phyloP scores from a whole-genome alignment of 1,140 invertebrate genomes.

The Drosophila pandora region DNA sequence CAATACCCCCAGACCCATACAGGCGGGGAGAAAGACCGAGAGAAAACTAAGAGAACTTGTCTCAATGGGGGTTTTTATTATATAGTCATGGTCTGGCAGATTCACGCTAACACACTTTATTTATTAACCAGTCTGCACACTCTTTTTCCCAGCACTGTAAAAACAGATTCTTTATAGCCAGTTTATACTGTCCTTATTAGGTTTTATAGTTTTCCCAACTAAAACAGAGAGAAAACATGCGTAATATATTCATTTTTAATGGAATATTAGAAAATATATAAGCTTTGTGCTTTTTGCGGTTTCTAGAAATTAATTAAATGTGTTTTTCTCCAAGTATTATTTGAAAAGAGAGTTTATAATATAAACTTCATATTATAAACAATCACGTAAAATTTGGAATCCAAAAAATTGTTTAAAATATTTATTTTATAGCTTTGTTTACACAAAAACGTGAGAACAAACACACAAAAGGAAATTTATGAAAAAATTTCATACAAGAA shows the following conservation, averaged over 20 bases:
- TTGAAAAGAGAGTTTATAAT: background rate
- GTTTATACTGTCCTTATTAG: background rate
- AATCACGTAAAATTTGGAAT: background rate
- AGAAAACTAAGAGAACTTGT: constrained; percentile 32
- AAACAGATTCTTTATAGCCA: background rate
- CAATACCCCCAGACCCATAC: constrained; percentile 1
- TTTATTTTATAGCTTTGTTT: constrained; percentile 21
- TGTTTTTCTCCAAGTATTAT: background rate
- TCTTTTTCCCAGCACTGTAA: constrained; percentile 8
- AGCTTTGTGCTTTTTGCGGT: too few relatives aligned
- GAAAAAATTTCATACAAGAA: background rate
- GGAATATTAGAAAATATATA: background rate
- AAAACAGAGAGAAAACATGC: background rate
- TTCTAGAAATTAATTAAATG: too few relatives aligned
- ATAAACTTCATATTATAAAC: constrained; percentile 6
- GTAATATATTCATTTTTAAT: background rate
- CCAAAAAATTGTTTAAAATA: background rate
- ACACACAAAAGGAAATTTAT: constrained; percentile 10
- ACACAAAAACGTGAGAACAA: background rate
- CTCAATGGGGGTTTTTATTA: constrained; percentile 14
- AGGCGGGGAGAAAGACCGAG: constrained; percentile 11
- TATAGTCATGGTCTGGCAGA: constrained; percentile 41
- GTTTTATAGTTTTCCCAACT: background rate
- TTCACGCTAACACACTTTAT: constrained; percentile 34
- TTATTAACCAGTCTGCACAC: constrained; percentile 20